Percentiles rank a stretch among this genome's conserved stretches.
Evolutionary conservation across 2,888 invertebrate species (phyloP).

Genomic region (Marronus borbonicus): DNA sequence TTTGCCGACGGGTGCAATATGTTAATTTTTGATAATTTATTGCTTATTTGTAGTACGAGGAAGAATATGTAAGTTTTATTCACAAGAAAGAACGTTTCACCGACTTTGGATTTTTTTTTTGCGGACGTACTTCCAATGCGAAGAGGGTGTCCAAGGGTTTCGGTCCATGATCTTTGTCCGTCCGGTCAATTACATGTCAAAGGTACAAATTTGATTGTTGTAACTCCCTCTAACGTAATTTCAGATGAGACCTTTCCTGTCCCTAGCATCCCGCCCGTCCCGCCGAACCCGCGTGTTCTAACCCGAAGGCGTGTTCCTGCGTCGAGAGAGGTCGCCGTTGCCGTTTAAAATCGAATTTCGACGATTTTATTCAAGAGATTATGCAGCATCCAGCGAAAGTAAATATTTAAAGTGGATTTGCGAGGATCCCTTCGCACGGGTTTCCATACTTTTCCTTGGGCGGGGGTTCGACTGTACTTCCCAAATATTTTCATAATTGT

Average conservation of each 20-base stretch:
- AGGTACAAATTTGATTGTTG: slow-evolving; percentile 53
- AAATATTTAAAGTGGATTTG: slow-evolving; percentile 52
- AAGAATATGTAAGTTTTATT: too few relatives aligned
- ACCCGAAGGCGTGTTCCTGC: slow-evolving; percentile 39
- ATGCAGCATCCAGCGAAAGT: slow-evolving; percentile 48
- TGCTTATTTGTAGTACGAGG: too few relatives aligned
- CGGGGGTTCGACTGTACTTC: slow-evolving; percentile 30
- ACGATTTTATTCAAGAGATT: slow-evolving; percentile 51
- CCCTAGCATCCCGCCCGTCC: background rate
- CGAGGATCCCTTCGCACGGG: slow-evolving; percentile 25
- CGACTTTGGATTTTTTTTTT: background rate
- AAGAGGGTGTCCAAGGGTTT: slow-evolving; percentile 30
- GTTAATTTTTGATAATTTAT: too few relatives aligned
- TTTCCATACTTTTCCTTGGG: slow-evolving; percentile 29
- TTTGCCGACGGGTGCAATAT: too few relatives aligned
- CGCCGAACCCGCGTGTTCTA: slow-evolving; percentile 29
- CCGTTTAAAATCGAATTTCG: slow-evolving; percentile 51
- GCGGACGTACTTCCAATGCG: background rate
- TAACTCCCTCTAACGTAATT: slow-evolving; percentile 52
- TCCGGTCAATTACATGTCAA: slow-evolving; percentile 53
- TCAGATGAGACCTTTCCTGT: slow-evolving; percentile 43
- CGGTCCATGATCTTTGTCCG: slow-evolving; percentile 49
- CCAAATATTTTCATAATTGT: slow-evolving; percentile 48
- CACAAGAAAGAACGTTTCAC: background rate
- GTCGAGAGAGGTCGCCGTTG: slow-evolving; percentile 38